Conservation (phyloP, 2,113 vertebrate species). For the Calyptomena viridis region DNA sequence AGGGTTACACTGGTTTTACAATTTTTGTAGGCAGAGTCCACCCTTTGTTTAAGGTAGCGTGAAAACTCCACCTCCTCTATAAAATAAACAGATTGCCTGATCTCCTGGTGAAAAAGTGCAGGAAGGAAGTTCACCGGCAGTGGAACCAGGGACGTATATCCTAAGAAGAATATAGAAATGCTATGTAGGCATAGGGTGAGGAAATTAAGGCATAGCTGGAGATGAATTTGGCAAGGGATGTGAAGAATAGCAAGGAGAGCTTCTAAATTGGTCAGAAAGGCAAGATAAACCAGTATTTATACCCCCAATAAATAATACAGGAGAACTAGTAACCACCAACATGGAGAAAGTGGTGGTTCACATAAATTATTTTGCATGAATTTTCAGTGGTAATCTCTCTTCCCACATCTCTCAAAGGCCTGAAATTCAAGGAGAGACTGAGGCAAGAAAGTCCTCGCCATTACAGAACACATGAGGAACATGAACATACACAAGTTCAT, state of each 20-base stretch:
- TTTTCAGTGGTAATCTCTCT: neutral
- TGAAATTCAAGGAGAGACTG: neutral
- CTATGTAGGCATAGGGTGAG: neutral
- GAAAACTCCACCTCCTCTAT: neutral
- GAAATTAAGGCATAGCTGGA: neutral
- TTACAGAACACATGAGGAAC: neutral
- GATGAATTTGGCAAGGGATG: neutral
- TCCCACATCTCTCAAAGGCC: neutral
- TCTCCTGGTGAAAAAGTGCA: neutral
- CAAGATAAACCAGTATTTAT: neutral
- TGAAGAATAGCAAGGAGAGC: neutral
- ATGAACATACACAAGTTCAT: neutral
- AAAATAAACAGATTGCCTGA: neutral
- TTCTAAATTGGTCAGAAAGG: neutral
- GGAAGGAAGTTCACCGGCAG: neutral
- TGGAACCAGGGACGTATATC: neutral
- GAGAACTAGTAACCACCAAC: neutral
- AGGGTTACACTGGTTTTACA: neutral
- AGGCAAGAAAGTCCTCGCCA: neutral
- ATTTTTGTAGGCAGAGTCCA: neutral
- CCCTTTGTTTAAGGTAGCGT: neutral
- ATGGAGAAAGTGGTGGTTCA: neutral
- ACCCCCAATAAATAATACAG: fast-evolving
- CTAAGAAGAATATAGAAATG: neutral
- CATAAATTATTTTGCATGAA: neutral